Evolutionary conservation across 2,888 invertebrate species (phyloP), one percentile per base, ranked within the genome.

Genomic region (Diaprepes abbreviatus): DNA sequence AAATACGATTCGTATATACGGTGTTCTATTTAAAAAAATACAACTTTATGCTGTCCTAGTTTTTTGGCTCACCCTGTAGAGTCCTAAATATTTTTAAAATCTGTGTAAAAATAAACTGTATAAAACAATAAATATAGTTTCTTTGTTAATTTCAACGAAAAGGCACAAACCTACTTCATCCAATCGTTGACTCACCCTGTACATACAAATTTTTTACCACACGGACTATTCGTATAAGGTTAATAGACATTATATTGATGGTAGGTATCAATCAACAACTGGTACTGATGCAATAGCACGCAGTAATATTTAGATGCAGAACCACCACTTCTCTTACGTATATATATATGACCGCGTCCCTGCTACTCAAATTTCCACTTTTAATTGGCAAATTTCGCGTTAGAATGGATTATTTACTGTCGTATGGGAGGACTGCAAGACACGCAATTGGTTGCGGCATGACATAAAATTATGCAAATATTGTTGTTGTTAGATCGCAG

Each of bases 381-480:
- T 48, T 70, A 70, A 70, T 70, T 70, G 70, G 70, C 48, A 66
- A 70, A 70, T 65, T 65, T 66, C 35, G 40, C 64, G 43, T 66
- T 70, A 70, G 62, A 70, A 48, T 54, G 55, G 58, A 48, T 48
- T 66, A 66, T 70, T 65, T 60, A 60, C 65, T 35, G 33, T 60
- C 17, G 48, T 36, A 60, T 65, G 58, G 70, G 57, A 59, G 66
- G 70, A 66, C 40, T 24, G 24, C n/a, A 5, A 63, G 63, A 58
- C 62, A 63, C 63, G 66, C 71, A 71, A 71, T 71, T 71, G 71
- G 71, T 57, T 58, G 64, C 33, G 28, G 16, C 36, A 31, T 54
- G 66, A 66, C 57, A 54, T 65, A 66, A 59, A 66, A 55, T 48
- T 60, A 70, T 70, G 70, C 66, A 70, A 66, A 70, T 70, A 62